These are phyloP conservation scores for Sapajus apella DNA, from an alignment of 2,113 vertebrate genomes.

Conservation along the genomic window DNA sequence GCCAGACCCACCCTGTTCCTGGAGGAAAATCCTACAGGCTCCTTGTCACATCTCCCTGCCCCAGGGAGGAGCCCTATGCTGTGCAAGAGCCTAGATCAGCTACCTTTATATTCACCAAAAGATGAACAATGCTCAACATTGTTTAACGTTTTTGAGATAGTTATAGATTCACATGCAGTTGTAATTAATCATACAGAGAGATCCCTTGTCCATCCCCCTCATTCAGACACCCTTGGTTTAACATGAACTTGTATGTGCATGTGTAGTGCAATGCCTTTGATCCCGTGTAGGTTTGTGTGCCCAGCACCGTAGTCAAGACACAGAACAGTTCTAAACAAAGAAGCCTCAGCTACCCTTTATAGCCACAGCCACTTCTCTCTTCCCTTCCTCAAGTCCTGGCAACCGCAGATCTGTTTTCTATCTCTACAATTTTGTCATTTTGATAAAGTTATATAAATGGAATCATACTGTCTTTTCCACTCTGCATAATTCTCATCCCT, in stretches of 20 bases:
- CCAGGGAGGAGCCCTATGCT: no score
- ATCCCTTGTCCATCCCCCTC: no score
- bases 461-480: neutral
- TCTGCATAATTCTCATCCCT: neutral
- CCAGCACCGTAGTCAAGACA: no score
- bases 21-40: neutral
- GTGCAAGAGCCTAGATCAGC: accelerated
- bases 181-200: neutral
- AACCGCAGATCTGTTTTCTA: neutral
- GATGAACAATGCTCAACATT: neutral
- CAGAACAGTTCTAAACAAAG: neutral
- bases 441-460: neutral
- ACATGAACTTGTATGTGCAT: neutral
- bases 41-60: neutral
- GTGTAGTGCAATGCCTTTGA: neutral
- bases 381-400: neutral
- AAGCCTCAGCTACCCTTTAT: neutral
- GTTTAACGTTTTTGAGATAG: neutral
- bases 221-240: neutral
- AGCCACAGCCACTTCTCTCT: neutral
- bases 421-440: neutral
- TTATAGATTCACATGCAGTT: neutral
- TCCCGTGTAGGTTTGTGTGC: neutral
- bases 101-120: neutral
- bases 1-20: neutral